Base-by-base conservation (phyloP, 2,113 vertebrate genomes). In the Burhinus oedicnemus region DNA sequence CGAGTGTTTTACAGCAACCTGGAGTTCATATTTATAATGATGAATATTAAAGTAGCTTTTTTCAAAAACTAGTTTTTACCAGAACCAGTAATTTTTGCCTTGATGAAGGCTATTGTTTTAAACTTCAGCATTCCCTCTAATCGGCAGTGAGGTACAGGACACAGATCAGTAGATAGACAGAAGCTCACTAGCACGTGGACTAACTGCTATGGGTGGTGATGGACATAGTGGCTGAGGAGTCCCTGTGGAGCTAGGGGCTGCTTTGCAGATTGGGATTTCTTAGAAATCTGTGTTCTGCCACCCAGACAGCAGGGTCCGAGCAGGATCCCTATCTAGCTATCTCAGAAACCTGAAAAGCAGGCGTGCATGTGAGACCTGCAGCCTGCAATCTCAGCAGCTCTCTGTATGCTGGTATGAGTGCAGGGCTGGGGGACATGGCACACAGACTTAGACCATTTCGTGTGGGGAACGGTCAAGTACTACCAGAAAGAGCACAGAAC, bases 391-490 rank as follows among this genome's bases (percentile, higher is more conserved):
- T 47, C 34, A 47, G 36, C 71, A 54, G 44, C 38, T 29, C 7
- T 23, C 42, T 30, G 17, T 23, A 26, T 15, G 12, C 32, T 38
- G 18, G 1, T 4, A 1, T 3, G 9, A 29, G 15, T 7, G 27
- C 32, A 9, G 2, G 32, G 32, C 2, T 54, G 29, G 2, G 1
- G 19, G 20, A 1, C 16, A 34, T 1, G 1, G 40, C 8, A 17
- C 9, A 30, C 3, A 17, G 15, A 45, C 34, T 30, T 5, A 58
- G 23, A 18, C 26, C 16, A 22, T 10, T 61, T 57, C 1, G 0
- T 0, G 2, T 7, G 34, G 30, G 36, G 13, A 16, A 27, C 36
- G 15, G 26, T 44, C 61, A 66, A 16, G 23, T 51, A 11, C 14
- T 52, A 12, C 22, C 62, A 54, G 45, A 65, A 38, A 44, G 30